phyloP scores from a whole-genome alignment of 2,113 vertebrate species.

The Caranx melampygus region DNA sequence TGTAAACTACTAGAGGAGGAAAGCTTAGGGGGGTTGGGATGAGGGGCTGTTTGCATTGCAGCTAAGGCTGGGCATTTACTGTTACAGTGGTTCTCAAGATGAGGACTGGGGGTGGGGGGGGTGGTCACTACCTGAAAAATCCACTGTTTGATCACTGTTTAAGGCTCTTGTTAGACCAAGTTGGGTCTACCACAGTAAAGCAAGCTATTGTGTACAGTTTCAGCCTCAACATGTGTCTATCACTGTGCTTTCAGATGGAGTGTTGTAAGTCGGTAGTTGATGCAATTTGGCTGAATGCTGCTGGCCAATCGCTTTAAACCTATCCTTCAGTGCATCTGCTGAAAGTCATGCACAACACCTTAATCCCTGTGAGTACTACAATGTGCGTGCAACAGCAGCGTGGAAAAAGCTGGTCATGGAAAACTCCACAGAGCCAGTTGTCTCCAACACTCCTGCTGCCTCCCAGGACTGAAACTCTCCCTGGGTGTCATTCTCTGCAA shows the following conservation, averaged over 20 bases:
- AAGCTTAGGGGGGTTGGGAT: constrained; percentile 69
- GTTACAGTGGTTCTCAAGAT: constrained; percentile 57
- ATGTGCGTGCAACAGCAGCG: constrained; percentile 29
- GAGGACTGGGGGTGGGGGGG: not conserved
- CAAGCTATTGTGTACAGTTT: not conserved
- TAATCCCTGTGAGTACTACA: constrained; percentile 54
- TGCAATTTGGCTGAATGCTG: constrained; percentile 12
- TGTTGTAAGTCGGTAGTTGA: not conserved
- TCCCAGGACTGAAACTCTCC: constrained; percentile 16
- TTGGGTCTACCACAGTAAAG: not conserved
- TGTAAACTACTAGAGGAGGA: constrained; percentile 74
- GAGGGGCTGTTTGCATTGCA: constrained; percentile 66
- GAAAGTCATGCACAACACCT: constrained; percentile 27
- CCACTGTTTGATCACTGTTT: constrained; percentile 10
- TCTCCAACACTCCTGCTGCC: constrained; percentile 33
- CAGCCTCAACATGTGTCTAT: not conserved
- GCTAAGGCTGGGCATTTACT: constrained; percentile 51
- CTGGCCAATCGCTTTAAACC: not conserved
- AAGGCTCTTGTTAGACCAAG: not conserved
- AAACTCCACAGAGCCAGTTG: constrained; percentile 53
- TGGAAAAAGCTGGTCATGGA: constrained; percentile 71
- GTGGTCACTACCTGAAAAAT: constrained; percentile 1
- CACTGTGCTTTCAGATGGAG: not conserved
- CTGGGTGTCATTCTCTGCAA: constrained; percentile 25
- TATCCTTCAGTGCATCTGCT: constrained; percentile 1